Evolutionary conservation across 2,113 vertebrate genomes (phyloP).

Genomic region (Fregetta grallaria): DNA sequence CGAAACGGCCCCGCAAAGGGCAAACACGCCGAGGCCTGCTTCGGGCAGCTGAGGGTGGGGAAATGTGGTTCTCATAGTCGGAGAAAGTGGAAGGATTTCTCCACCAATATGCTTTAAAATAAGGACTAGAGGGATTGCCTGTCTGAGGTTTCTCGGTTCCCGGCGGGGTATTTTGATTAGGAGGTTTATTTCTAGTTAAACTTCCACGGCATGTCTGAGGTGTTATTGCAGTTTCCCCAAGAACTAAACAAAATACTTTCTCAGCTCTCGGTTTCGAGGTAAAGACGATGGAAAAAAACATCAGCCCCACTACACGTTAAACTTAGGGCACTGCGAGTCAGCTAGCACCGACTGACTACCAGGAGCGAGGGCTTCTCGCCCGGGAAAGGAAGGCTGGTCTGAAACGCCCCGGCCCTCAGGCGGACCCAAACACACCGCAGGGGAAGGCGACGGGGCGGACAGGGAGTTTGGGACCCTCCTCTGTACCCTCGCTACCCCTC

Average conservation of each 20-base stretch:
- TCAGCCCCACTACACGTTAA: background rate
- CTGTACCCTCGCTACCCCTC: fast-evolving
- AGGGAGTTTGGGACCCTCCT: background rate
- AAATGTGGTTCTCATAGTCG: background rate
- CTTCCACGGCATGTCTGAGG: background rate
- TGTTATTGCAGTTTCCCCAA: background rate
- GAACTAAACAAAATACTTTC: background rate
- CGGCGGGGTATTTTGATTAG: background rate
- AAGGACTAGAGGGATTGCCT: background rate
- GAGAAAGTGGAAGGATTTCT: background rate
- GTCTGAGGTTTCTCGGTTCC: background rate
- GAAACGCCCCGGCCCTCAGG: fast-evolving
- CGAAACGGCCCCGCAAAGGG: background rate
- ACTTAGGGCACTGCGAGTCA: fast-evolving
- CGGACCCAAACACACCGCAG: fast-evolving
- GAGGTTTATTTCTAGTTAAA: background rate
- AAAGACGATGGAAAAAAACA: background rate
- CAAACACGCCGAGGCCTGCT: background rate
- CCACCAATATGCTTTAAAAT: background rate
- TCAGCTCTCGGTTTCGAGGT: background rate
- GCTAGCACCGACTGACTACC: background rate
- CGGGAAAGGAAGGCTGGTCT: background rate
- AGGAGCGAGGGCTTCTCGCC: background rate
- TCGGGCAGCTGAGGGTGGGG: background rate
- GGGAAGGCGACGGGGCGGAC: background rate